A percentile compares a stretch with the other conserved stretches of the same genome.
Evolutionary conservation across 2,113 vertebrate genomes (phyloP).

Genomic region (Osmerus mordax): DNA sequence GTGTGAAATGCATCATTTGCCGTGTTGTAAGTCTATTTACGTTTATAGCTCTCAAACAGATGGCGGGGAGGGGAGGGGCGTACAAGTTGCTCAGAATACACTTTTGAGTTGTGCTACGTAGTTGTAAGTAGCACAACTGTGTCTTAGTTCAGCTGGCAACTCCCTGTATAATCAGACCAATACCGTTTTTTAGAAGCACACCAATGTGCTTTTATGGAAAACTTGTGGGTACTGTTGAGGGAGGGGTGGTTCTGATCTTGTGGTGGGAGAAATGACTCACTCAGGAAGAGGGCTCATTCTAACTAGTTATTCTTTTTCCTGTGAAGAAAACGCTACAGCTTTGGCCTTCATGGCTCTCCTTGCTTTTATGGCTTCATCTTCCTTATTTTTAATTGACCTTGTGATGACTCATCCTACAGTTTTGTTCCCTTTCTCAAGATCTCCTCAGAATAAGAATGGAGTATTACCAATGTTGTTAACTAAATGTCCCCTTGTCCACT

Average conservation of each 20-base stretch:
- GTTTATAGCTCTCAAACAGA: constrained; percentile 9
- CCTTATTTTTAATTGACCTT: not conserved
- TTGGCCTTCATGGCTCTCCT: constrained; percentile 13
- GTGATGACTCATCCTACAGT: not conserved
- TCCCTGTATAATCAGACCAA: too few relatives aligned
- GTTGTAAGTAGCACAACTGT: too few relatives aligned
- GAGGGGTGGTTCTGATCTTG: constrained; percentile 23
- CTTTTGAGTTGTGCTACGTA: not conserved
- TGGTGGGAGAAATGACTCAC: constrained; percentile 63
- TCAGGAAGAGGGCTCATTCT: constrained; percentile 26
- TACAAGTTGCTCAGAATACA: not conserved
- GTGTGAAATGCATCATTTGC: not conserved
- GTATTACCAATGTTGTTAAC: too few relatives aligned
- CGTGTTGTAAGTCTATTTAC: not conserved
- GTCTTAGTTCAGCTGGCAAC: too few relatives aligned
- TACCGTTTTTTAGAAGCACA: too few relatives aligned
- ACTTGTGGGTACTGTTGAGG: not conserved
- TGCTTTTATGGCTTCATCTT: not conserved
- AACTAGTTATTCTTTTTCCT: constrained; percentile 8
- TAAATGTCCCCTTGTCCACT: too few relatives aligned
- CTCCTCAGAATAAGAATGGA: too few relatives aligned
- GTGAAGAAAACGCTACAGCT: constrained; percentile 11
- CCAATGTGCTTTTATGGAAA: not conserved
- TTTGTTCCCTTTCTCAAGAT: too few relatives aligned
- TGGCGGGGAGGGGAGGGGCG: not conserved